Evolutionary conservation across 2,888 invertebrate species (phyloP), one percentile per base, ranked within the genome.

Genomic region (Machimus atricapillus): DNA sequence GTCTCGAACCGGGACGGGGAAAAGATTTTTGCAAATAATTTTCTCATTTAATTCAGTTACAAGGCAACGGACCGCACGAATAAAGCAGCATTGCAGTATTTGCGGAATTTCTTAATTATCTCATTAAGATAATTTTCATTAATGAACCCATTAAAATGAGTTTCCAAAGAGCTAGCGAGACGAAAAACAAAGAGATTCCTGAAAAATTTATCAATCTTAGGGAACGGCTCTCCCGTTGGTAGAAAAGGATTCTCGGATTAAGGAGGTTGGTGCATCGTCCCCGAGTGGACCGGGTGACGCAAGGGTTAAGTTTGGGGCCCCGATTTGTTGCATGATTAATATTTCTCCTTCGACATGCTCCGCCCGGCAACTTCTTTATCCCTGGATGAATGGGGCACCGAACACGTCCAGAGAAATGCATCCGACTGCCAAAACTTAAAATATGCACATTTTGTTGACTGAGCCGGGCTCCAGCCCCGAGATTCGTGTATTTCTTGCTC

Each of bases 361-460:
- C 19, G n/a, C 58, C 37, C 37, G 52, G 37, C 19, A 37, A 66
- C 3, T 34, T 82, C 82, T 82, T 82, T 66, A 31, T 27, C 66
- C 46, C 8, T 46, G 9, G 12, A 78, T 19, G 58, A 37, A 82
- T 82, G 66, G 58, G 23, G 5, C 23, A 37, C 56, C 37, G 8
- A 27, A 16, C 74, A 27, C 46, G 34, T 85, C 74, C 74, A 52
- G 27, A 5, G 40, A n/a, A 52, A 73, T 46, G 31, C 40, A 85
- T 79, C 79, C 40, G 46, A 12, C 16, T 74, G 85, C 27, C 27
- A 31, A 74, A 74, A 46, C 58, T 52, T 85, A 74, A 74, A 74
- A 85, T 74, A 85, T 74, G 74, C 85, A 74, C 74, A 85, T 74
- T 85, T 73, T 73, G 85, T 74, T 46, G 66, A 85, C 74, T 74